Conservation (phyloP, 2,888 invertebrate species). For the Cremastinae sp. region DNA sequence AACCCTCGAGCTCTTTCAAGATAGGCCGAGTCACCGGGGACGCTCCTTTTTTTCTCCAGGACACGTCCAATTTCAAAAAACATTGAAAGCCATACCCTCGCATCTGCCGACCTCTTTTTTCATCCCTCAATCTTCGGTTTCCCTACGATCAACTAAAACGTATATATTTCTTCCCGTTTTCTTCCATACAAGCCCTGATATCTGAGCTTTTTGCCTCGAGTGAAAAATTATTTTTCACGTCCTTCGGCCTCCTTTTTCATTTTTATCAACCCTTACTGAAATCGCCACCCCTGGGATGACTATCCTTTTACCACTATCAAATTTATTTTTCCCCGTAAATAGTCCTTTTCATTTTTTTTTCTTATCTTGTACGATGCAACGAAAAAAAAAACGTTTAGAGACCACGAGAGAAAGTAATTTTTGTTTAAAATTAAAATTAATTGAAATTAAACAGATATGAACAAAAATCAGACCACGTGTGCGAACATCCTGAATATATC, state of each 20-base stretch:
- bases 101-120: slow-evolving; percentile 5
- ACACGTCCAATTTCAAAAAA: slow-evolving; percentile 82
- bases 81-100: slow-evolving; percentile 72
- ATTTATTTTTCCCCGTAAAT: slow-evolving; percentile 25
- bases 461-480: not conserved
- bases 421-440: too few species aligned
- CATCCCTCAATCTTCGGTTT: slow-evolving; percentile 5
- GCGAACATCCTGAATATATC: too few species aligned
- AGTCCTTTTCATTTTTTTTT: slow-evolving; percentile 11
- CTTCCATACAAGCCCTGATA: not conserved
- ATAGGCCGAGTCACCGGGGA: slow-evolving; percentile 71
- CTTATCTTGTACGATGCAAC: not conserved
- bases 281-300: not conserved
- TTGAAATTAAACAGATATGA: not conserved
- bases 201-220: not conserved
- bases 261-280: not conserved
- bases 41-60: slow-evolving; percentile 77
- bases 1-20: slow-evolving; percentile 48
- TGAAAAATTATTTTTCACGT: slow-evolving; percentile 21
- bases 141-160: not conserved
- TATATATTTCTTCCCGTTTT: not conserved
- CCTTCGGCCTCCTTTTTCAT: slow-evolving; percentile 9
- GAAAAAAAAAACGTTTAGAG: not conserved
- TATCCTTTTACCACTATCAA: slow-evolving; percentile 7
- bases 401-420: too few species aligned